A percentile compares a stretch with the other conserved stretches of the same genome.
These are phyloP conservation scores for Parauchenoglanis ngamensis DNA, from an alignment of 2,797 vertebrate genomes.

Conservation along the genomic window DNA sequence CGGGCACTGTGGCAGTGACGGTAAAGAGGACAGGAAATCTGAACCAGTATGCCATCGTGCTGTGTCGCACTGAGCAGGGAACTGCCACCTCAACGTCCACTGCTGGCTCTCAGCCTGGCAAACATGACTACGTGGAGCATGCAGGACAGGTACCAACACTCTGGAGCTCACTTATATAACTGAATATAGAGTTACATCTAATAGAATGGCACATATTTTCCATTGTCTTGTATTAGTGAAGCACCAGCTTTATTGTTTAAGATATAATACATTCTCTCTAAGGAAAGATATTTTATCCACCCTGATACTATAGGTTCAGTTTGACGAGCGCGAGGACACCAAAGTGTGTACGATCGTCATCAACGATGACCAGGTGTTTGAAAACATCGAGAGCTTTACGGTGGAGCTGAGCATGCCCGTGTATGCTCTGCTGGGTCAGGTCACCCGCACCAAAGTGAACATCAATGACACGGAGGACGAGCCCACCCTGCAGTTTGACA, in stretches of 20 bases:
- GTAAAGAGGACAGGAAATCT: constrained; percentile 90
- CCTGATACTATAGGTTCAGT: constrained; percentile 86
- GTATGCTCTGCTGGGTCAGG: constrained; percentile 86
- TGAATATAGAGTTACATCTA: background rate
- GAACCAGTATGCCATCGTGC: constrained; percentile 92
- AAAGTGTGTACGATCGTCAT: constrained; percentile 90
- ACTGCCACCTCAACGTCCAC: constrained; percentile 80
- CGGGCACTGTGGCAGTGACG: constrained; percentile 81
- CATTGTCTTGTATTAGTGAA: background rate
- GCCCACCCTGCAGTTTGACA: constrained; percentile 89
- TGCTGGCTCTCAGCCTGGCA: constrained; percentile 68
- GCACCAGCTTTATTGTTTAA: background rate
- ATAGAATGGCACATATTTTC: background rate
- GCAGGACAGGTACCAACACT: constrained; percentile 83
- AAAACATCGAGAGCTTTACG: constrained; percentile 82
- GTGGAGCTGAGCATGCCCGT: constrained; percentile 96
- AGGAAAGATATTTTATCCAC: background rate
- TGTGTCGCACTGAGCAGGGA: constrained; percentile 87
- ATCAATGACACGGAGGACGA: constrained; percentile 91
- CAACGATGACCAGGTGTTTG: constrained; percentile 87
- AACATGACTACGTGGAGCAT: constrained; percentile 91
- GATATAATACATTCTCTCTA: background rate
- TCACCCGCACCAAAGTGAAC: constrained; percentile 78
- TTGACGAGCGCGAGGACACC: constrained; percentile 90
- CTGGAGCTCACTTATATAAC: background rate